A percentile compares a stretch with the other conserved stretches of the same genome.
Evolutionary conservation across 64 coral and sea anemone species (phyloP).

Genomic region (Stichodactyla mertensii): DNA sequence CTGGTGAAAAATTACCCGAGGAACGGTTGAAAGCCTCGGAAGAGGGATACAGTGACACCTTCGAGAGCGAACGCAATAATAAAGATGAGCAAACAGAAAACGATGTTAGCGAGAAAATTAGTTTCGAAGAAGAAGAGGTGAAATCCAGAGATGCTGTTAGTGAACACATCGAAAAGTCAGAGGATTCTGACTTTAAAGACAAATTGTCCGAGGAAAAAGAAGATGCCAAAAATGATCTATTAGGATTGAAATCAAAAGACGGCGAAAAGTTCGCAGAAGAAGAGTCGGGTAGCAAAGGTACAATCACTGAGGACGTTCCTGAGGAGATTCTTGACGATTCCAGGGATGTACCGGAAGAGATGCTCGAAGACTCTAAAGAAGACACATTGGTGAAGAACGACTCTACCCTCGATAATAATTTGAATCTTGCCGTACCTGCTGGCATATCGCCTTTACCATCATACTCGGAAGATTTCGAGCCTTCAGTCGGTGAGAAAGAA

Average conservation of each 20-base stretch:
- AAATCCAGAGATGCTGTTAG: neutral
- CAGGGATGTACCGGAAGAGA: neutral
- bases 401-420: neutral
- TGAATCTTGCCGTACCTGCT: neutral
- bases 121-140: conserved; percentile 42
- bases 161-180: conserved; percentile 6
- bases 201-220: conserved; percentile 9
- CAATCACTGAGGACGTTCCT: neutral
- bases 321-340: neutral
- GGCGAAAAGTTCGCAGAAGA: conserved; percentile 47
- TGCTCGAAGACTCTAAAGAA: neutral
- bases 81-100: conserved; percentile 35
- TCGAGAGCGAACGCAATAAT: conserved; percentile 18
- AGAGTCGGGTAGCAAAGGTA: conserved; percentile 18
- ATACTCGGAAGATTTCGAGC: conserved; percentile 68
- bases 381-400: neutral
- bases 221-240: neutral
- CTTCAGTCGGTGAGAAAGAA: conserved; percentile 36
- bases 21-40: neutral
- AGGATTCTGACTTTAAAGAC: neutral
- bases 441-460: conserved; percentile 11
- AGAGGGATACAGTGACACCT: conserved; percentile 17
- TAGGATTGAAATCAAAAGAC: neutral
- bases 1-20: neutral
- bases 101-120: conserved; percentile 66